Percentiles rank a stretch among this genome's conserved stretches.
These are phyloP conservation scores for Garrulus glandarius DNA, from an alignment of 2,797 vertebrate species.

Conservation along the genomic window DNA sequence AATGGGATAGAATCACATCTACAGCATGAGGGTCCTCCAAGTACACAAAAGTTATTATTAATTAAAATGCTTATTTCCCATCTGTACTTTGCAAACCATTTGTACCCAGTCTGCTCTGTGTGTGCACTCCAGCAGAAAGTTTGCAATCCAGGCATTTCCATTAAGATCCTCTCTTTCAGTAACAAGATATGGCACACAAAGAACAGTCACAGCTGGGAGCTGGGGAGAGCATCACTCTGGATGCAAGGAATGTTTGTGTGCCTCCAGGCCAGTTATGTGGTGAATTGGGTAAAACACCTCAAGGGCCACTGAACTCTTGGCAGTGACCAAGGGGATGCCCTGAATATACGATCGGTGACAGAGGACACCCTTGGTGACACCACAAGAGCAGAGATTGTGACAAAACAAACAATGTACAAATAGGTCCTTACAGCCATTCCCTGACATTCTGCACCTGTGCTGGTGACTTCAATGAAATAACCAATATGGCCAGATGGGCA, in stretches of 20 bases:
- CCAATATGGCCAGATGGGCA: not conserved
- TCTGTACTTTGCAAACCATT: slow-evolving; percentile 21
- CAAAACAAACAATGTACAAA: not conserved
- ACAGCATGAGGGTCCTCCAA: not conserved
- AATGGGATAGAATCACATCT: slow-evolving; percentile 16
- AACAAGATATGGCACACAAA: not conserved
- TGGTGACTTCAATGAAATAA: not conserved
- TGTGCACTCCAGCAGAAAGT: not conserved
- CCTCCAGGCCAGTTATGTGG: not conserved
- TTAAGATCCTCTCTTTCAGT: not conserved
- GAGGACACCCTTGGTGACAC: not conserved
- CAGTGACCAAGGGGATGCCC: not conserved
- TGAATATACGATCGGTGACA: rapidly evolving
- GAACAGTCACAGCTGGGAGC: not conserved
- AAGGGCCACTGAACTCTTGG: not conserved
- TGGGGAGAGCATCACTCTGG: not conserved
- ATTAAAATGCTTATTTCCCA: slow-evolving; percentile 61
- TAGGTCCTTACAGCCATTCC: not conserved
- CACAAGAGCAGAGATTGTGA: not conserved
- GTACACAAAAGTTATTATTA: slow-evolving; percentile 50
- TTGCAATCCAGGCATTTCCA: not conserved
- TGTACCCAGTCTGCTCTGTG: not conserved
- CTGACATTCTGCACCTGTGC: not conserved
- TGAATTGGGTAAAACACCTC: not conserved
- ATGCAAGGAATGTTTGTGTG: not conserved